Conservation (phyloP, 2,113 vertebrate genomes). For the Chroicocephalus ridibundus region DNA sequence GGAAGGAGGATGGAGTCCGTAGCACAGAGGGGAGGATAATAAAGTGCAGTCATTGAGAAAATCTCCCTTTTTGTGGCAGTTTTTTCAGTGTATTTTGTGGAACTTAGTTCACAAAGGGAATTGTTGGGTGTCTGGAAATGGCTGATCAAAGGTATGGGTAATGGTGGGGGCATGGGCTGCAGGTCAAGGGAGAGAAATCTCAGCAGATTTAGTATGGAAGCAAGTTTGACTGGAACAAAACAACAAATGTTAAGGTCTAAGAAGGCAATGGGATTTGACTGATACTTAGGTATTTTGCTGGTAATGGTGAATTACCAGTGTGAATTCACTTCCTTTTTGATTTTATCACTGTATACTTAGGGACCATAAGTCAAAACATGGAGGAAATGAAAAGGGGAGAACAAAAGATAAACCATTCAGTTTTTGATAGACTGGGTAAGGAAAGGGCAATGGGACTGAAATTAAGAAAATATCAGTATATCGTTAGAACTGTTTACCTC, state of each 20-base stretch:
- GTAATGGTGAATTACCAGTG: background rate
- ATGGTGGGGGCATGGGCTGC: background rate
- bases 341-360: background rate
- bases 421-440: background rate
- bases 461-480: background rate
- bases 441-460: background rate
- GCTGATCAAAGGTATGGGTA: background rate
- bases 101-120: background rate
- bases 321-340: background rate
- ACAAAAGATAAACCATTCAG: background rate
- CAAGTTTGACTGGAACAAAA: background rate
- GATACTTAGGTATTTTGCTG: background rate
- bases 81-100: background rate
- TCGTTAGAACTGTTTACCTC: background rate
- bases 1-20: background rate
- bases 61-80: rapidly evolving
- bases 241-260: background rate
- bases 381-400: background rate
- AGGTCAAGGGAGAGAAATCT: background rate
- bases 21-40: background rate
- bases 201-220: background rate
- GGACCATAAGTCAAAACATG: background rate
- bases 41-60: background rate
- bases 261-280: background rate
- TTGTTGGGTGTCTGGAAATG: background rate